Conservation (phyloP, 2,797 vertebrate species). For the Oreochromis mossambicus region DNA sequence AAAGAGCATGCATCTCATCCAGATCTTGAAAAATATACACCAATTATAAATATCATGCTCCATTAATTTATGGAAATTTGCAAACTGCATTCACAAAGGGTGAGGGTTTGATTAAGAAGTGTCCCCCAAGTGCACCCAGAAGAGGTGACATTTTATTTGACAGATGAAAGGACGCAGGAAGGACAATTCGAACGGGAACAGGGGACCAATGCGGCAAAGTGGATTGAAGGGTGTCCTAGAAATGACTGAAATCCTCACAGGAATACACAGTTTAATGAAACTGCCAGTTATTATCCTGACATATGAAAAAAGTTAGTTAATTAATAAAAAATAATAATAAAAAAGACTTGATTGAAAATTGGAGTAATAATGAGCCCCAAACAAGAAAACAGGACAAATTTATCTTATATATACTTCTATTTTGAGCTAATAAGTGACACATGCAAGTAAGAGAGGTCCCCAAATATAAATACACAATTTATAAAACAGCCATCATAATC, state of each 20-base stretch:
- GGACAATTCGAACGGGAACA: conserved; percentile 62
- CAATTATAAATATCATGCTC: neutral
- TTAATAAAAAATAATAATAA: neutral
- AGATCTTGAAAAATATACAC: neutral
- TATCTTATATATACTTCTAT: neutral
- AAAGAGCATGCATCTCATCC: neutral
- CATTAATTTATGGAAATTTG: neutral
- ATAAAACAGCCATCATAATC: neutral
- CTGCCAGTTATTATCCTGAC: conserved; percentile 16
- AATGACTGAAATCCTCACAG: conserved; percentile 63
- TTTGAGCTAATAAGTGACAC: neutral
- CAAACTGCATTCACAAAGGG: conserved; percentile 10
- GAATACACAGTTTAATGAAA: conserved; percentile 64
- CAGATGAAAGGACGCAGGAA: conserved; percentile 63
- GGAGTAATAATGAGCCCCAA: neutral
- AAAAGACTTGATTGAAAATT: neutral
- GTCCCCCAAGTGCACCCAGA: conserved; percentile 4
- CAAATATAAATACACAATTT: neutral
- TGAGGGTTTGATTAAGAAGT: conserved; percentile 36
- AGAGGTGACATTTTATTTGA: conserved; percentile 45
- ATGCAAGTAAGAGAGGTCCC: neutral
- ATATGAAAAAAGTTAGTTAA: neutral
- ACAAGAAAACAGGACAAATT: neutral
- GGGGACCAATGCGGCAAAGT: conserved; percentile 55
- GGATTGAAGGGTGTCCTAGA: conserved; percentile 73